Percentiles rank a stretch among this genome's conserved stretches.
phyloP scores from a whole-genome alignment of 2,888 invertebrate genomes.

The Diogma glabrata region DNA sequence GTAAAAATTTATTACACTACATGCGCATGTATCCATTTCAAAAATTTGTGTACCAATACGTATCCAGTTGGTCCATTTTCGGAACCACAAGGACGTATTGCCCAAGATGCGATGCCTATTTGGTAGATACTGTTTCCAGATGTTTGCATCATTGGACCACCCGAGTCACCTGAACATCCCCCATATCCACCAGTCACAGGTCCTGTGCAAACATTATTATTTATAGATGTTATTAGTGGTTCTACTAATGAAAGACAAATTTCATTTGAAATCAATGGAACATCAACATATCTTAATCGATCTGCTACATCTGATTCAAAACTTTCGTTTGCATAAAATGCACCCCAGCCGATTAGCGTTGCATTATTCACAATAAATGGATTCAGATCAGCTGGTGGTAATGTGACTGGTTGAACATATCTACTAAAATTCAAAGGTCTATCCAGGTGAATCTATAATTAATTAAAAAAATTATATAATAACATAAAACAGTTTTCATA shows the following conservation, averaged over 20 bases:
- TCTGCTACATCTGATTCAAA: background rate
- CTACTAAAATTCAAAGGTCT: background rate
- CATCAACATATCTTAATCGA: background rate
- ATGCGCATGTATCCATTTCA: too few relatives aligned
- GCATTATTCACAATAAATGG: background rate
- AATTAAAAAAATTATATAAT: too few relatives aligned
- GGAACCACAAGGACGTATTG: background rate
- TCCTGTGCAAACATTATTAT: background rate
- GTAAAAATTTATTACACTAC: too few relatives aligned
- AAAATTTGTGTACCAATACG: background rate
- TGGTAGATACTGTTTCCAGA: background rate
- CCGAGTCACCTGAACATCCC: constrained; percentile 1
- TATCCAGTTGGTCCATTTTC: constrained; percentile 5
- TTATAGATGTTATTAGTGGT: too few relatives aligned
- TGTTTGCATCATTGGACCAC: constrained; percentile 4
- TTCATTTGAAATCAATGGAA: constrained; percentile 1
- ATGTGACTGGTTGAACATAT: background rate
- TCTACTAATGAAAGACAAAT: background rate
- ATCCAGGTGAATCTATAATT: background rate
- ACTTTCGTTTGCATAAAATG: background rate
- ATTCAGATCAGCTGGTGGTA: background rate
- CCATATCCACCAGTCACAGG: background rate
- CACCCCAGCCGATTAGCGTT: constrained; percentile 2
- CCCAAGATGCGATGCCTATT: constrained; percentile 2
- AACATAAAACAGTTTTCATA: too few relatives aligned